Evolutionary conservation across 2,888 invertebrate genomes (phyloP).

Genomic region (Brenthis hecate): DNA sequence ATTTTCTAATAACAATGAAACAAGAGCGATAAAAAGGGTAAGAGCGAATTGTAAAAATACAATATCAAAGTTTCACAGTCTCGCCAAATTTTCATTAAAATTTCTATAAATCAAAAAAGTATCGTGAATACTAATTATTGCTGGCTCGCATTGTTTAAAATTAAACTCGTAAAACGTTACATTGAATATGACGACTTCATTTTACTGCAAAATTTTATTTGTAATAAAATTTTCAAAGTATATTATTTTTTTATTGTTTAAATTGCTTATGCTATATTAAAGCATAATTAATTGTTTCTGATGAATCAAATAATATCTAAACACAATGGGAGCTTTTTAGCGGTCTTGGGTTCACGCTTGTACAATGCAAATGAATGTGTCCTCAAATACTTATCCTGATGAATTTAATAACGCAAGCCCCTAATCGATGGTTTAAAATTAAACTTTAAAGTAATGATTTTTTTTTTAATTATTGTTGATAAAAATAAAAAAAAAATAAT

Average conservation of each 20-base stretch:
- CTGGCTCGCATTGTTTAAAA: neutral
- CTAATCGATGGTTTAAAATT: neutral
- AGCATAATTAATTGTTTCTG: too few relatives aligned
- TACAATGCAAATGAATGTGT: too few relatives aligned
- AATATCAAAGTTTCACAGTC: neutral
- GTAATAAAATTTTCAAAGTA: neutral
- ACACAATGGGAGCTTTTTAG: too few relatives aligned
- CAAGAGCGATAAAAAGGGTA: neutral
- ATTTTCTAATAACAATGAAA: neutral
- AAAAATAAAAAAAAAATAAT: too few relatives aligned
- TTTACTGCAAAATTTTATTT: constrained; percentile 1
- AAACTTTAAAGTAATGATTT: too few relatives aligned
- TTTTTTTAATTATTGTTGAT: too few relatives aligned
- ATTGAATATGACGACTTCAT: neutral
- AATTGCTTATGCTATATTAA: neutral
- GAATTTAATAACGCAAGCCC: neutral
- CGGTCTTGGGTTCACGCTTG: too few relatives aligned
- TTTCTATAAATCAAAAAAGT: constrained; percentile 10
- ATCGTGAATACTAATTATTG: constrained; percentile 18
- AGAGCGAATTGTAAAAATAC: neutral
- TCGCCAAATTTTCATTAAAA: constrained; percentile 16
- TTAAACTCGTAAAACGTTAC: constrained; percentile 1
- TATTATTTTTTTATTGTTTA: too few relatives aligned
- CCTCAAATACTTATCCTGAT: neutral
- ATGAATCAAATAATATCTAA: too few relatives aligned